Evolutionary conservation across 2,113 vertebrate species (phyloP), one percentile per base, ranked within the genome.

Genomic region (Bufo gargarizans): DNA sequence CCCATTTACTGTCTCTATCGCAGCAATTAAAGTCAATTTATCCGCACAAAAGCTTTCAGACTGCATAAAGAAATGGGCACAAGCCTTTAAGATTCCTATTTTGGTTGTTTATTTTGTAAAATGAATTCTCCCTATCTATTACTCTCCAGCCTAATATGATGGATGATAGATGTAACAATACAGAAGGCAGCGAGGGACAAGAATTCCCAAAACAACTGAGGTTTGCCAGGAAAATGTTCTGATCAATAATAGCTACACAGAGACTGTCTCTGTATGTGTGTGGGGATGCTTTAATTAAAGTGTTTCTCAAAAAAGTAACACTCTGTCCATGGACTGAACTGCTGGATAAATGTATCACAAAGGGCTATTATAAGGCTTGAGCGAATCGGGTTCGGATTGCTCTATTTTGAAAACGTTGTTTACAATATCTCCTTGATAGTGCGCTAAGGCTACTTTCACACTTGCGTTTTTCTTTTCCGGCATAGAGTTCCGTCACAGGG

Each of bases 221-320:
- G 3, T 63, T 49, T 86, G 84, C 74, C 84, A 77, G 84, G 72
- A 86, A 86, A 86, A 86, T 77, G 84, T 86, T 86, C 71, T 78
- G 82, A 86, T 86, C 72, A 61, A 49, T 77, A 86, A 86, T 77
- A 77, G 84, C 56, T 58, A 86, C 72, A 85, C 83, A 61, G 45
- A 58, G 20, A 45, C 55, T 61, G 43, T 77, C 71, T 77, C 55
- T 50, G 55, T n/a, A 22, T 65, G 12, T 33, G 58, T 79, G 76
- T 53, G 85, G 85, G 61, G 56, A 86, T 67, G 22, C 47, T 69
- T 86, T 67, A 79, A 86, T 79, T 67, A 63, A 63, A 86, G 49
- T 69, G 49, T 17, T 59, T 77, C 59, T 67, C 43, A 67, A 83
- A 83, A 83, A 83, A 83, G 80, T 67, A 82, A 82, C 80, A 65